Evolutionary conservation across 1,140 invertebrate species (phyloP).

Genomic region (Brachionus plicatilis): DNA sequence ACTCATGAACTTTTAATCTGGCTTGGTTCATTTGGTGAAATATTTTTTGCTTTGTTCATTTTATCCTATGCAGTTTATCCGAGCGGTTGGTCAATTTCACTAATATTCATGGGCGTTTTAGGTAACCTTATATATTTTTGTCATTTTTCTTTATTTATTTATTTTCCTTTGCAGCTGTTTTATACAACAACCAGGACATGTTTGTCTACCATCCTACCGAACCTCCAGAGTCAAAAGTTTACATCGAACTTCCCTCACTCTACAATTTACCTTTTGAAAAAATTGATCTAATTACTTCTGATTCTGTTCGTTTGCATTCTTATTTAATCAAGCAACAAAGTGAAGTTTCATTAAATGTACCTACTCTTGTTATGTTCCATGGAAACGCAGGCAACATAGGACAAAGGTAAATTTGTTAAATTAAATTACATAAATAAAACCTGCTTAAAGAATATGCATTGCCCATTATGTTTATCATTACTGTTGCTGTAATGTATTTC

Average conservation of each 20-base stretch:
- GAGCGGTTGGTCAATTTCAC: background rate
- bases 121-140: background rate
- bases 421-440: background rate
- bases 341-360: background rate
- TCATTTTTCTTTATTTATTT: background rate
- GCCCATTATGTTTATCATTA: conserved; percentile 71
- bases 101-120: background rate
- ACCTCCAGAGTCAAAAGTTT: conserved; percentile 75
- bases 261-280: conserved; percentile 78
- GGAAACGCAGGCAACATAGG: conserved; percentile 35
- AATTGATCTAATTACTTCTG: conserved; percentile 54
- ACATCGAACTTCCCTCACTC: conserved; percentile 74
- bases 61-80: conserved; percentile 17
- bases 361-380: conserved; percentile 33
- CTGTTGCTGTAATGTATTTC: conserved; percentile 74
- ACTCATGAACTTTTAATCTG: background rate
- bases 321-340: conserved; percentile 18
- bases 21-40: background rate
- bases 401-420: background rate
- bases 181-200: conserved; percentile 78
- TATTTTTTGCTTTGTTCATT: conserved; percentile 6
- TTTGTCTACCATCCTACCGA: conserved; percentile 81
- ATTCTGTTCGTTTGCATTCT: background rate
- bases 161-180: conserved; percentile 45
- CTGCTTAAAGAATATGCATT: conserved; percentile 69